Percentiles rank a stretch among this genome's conserved stretches.
phyloP scores from a whole-genome alignment of 2,113 vertebrate species.

The Puma concolor region DNA sequence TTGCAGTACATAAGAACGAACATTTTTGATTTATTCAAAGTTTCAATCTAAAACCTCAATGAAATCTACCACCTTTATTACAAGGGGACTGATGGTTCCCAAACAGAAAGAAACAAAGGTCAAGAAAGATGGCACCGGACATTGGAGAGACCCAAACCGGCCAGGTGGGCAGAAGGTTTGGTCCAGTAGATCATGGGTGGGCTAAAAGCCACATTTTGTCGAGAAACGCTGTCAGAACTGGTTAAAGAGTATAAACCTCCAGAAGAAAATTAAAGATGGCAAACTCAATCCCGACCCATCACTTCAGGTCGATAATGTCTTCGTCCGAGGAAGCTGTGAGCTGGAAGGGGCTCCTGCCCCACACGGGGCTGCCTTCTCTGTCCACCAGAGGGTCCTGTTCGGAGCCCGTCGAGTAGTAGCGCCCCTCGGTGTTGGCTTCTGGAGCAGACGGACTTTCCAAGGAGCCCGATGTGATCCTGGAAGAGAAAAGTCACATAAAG shows the following conservation, averaged over 20 bases:
- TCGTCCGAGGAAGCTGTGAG: conserved; percentile 92
- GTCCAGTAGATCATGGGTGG: conserved; percentile 71
- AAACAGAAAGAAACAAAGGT: conserved; percentile 75
- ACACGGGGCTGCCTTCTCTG: conserved; percentile 87
- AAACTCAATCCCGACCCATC: conserved; percentile 85
- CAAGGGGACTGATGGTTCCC: conserved; percentile 74
- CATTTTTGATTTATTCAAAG: conserved; percentile 81
- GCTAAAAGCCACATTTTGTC: conserved; percentile 67
- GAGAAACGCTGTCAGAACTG: conserved; percentile 77
- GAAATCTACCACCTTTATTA: conserved; percentile 79
- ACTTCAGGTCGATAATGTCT: conserved; percentile 96
- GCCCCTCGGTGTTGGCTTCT: conserved; percentile 88
- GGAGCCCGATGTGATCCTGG: conserved; percentile 90
- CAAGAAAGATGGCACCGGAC: conserved; percentile 72
- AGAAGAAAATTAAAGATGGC: conserved; percentile 78
- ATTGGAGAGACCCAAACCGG: conserved; percentile 72
- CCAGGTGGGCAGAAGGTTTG: conserved; percentile 66
- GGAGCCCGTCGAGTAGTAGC: conserved; percentile 86
- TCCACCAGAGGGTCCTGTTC: conserved; percentile 85
- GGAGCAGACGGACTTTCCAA: conserved; percentile 84
- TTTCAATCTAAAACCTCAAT: conserved; percentile 77
- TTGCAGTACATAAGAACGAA: conserved; percentile 74
- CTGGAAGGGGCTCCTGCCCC: conserved; percentile 87
- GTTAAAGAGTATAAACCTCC: conserved; percentile 74
- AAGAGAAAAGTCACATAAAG: conserved; percentile 37